Evolutionary conservation across 1,140 invertebrate genomes (phyloP).

Genomic region (Ectropis grisescens): DNA sequence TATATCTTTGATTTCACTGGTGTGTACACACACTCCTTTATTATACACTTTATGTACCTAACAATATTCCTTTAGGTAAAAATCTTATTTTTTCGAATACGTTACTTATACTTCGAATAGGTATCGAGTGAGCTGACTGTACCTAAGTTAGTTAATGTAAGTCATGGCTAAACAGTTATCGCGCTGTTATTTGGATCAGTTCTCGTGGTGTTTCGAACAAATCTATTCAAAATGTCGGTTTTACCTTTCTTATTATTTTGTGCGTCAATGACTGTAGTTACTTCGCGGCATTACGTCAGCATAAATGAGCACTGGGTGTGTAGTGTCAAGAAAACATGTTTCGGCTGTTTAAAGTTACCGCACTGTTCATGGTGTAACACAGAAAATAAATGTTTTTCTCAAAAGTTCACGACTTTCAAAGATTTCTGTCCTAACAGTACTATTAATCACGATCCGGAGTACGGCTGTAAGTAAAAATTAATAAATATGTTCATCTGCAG

Average conservation of each 20-base stretch:
- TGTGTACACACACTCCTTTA: too few relatives aligned
- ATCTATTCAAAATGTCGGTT: neutral
- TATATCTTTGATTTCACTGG: too few relatives aligned
- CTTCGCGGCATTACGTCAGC: conserved; percentile 2
- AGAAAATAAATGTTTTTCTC: conserved; percentile 41
- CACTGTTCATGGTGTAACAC: conserved; percentile 51
- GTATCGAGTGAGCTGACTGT: too few relatives aligned
- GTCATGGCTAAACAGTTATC: conserved; percentile 36
- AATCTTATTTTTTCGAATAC: too few relatives aligned
- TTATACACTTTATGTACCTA: too few relatives aligned
- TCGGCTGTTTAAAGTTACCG: conserved; percentile 38
- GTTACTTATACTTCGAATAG: too few relatives aligned
- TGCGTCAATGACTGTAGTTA: too few relatives aligned
- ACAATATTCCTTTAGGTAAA: too few relatives aligned
- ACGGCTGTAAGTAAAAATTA: conserved; percentile 41
- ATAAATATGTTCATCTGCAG: too few relatives aligned
- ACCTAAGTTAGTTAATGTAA: too few relatives aligned
- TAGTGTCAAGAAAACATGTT: conserved; percentile 38
- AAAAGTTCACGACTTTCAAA: conserved; percentile 15
- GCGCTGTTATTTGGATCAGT: neutral
- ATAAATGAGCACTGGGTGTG: conserved; percentile 41
- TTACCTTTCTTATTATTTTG: conserved; percentile 3
- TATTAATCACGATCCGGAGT: conserved; percentile 25
- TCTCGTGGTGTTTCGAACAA: too few relatives aligned
- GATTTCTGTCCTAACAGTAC: conserved; percentile 30